Percentiles rank a stretch among this genome's conserved stretches.
These are phyloP conservation scores for Lysiphlebus fabarum DNA, from an alignment of 1,140 invertebrate genomes.

Conservation along the genomic window DNA sequence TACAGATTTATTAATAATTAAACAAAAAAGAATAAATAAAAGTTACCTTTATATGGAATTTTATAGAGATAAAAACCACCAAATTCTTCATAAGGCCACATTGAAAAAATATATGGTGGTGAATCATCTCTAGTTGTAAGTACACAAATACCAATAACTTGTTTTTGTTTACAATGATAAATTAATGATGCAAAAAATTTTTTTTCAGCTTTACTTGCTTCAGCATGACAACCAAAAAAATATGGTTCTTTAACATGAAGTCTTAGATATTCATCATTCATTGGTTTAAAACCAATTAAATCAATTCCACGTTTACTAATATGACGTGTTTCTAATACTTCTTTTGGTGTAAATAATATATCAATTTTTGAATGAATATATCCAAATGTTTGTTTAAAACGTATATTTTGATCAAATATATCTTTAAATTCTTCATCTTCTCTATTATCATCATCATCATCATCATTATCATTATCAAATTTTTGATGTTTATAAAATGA, in stretches of 20 bases:
- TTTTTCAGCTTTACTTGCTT: conserved; percentile 28
- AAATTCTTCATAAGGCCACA: conserved; percentile 30
- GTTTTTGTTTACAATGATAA: conserved; percentile 26
- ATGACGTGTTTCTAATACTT: conserved; percentile 17
- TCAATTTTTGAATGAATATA: conserved; percentile 14
- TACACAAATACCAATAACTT: conserved; percentile 34
- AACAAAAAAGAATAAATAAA: too few relatives aligned
- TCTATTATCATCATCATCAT: neutral
- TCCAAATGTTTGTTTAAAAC: neutral
- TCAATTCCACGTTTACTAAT: conserved; percentile 27
- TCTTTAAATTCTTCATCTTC: neutral
- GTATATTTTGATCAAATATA: neutral
- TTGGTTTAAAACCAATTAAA: conserved; percentile 31
- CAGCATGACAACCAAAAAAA: conserved; percentile 25
- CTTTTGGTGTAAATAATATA: conserved; percentile 26
- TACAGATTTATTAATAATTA: too few relatives aligned
- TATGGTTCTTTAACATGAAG: conserved; percentile 29
- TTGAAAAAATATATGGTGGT: conserved; percentile 27
- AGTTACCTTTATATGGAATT: conserved; percentile 29
- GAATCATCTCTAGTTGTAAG: conserved; percentile 22
- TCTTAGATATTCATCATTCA: conserved; percentile 21
- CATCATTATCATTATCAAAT: conserved; percentile 13
- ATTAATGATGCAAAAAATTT: conserved; percentile 35
- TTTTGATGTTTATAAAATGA: neutral
- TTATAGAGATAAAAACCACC: conserved; percentile 39